phyloP scores from a whole-genome alignment of 2,888 invertebrate species.

The Acanthopleura granulata region DNA sequence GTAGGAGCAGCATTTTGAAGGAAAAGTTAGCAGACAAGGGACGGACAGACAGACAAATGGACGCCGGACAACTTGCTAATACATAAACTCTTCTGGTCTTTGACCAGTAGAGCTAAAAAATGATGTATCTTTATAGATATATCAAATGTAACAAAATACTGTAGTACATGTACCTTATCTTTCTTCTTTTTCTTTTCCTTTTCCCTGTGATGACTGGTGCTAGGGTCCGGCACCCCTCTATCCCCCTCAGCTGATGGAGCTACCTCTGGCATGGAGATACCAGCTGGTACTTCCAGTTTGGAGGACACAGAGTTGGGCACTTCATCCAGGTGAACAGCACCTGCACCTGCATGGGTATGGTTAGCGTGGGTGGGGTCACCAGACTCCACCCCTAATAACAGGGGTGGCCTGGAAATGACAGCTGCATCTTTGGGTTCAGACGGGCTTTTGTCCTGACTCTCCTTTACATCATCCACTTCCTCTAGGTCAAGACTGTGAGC shows the following conservation, averaged over 20 bases:
- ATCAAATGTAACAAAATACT: too few species aligned
- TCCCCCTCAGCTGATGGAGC: slow-evolving; percentile 15
- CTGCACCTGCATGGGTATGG: neutral
- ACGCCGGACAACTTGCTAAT: too few species aligned
- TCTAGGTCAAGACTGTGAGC: neutral
- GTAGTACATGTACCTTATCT: slow-evolving; percentile 44
- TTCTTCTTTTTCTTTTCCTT: slow-evolving; percentile 47
- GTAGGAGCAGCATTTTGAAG: too few species aligned
- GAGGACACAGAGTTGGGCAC: neutral
- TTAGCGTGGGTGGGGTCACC: neutral
- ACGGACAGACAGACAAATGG: too few species aligned
- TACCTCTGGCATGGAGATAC: neutral
- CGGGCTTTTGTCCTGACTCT: neutral
- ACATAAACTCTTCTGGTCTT: too few species aligned
- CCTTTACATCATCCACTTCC: neutral
- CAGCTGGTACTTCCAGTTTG: neutral
- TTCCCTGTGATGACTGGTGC: neutral
- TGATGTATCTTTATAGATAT: too few species aligned
- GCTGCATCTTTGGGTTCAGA: slow-evolving; percentile 7
- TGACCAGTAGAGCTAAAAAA: too few species aligned
- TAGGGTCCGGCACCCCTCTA: neutral
- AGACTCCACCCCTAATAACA: neutral
- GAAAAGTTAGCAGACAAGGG: too few species aligned
- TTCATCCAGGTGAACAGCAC: neutral
- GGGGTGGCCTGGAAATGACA: slow-evolving; percentile 24